phyloP scores from a whole-genome alignment of 23 tunicate species.

The Pegea sp. region DNA sequence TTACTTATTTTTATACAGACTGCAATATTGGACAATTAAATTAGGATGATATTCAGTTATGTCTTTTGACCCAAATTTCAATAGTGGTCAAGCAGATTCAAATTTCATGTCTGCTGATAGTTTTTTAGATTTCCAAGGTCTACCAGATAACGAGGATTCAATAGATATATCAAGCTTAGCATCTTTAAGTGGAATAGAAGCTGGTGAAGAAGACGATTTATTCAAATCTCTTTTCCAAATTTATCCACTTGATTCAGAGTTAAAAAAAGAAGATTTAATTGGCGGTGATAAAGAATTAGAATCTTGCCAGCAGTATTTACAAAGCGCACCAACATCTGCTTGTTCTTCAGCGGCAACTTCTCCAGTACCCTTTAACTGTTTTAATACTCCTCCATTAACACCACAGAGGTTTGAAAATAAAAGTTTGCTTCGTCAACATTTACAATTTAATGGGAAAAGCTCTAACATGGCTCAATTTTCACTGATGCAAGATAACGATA shows the following conservation, averaged over 20 bases:
- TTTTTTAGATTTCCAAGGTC: constrained; percentile 18
- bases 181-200: background rate
- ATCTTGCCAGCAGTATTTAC: constrained; percentile 10
- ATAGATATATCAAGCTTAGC: constrained; percentile 30
- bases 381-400: constrained; percentile 82
- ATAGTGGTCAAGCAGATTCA: constrained; percentile 7
- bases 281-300: constrained; percentile 26
- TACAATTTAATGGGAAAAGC: constrained; percentile 46
- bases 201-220: constrained; percentile 31
- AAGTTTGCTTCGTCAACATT: constrained; percentile 16
- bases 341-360: constrained; percentile 88
- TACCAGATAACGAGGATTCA: constrained; percentile 86
- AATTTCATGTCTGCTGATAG: constrained; percentile 18
- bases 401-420: constrained; percentile 32
- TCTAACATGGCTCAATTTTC: too few relatives aligned
- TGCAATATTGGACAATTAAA: too few relatives aligned
- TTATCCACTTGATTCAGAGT: constrained; percentile 18
- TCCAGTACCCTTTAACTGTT: constrained; percentile 53
- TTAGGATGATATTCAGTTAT: constrained; percentile 4
- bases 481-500: too few relatives aligned
- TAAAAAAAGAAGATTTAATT: constrained; percentile 10
- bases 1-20: too few relatives aligned
- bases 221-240: constrained; percentile 36
- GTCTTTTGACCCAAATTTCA: constrained; percentile 60
- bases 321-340: constrained; percentile 50